phyloP scores from a whole-genome alignment of 1,140 invertebrate species.

The Adoxophyes honmai region DNA sequence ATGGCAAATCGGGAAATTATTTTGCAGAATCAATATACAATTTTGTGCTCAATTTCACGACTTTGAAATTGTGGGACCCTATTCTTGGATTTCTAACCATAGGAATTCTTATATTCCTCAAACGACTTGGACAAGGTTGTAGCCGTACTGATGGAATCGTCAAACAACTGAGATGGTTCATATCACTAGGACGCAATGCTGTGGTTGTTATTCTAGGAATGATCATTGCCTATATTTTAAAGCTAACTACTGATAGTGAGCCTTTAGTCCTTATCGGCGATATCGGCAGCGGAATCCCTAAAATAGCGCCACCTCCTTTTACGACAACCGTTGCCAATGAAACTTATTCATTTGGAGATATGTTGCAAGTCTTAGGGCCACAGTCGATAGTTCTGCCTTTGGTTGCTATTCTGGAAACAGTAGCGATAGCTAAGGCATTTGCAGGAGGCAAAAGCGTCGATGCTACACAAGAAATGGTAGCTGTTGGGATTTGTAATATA shows the following conservation, averaged over 20 bases:
- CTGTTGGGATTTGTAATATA: slow-evolving; percentile 89
- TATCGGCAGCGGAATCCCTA: slow-evolving; percentile 81
- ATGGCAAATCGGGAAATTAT: slow-evolving; percentile 39
- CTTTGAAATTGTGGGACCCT: slow-evolving; percentile 76
- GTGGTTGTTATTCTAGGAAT: slow-evolving; percentile 84
- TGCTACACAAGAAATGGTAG: slow-evolving; percentile 90
- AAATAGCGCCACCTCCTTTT: slow-evolving; percentile 82
- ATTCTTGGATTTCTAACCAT: slow-evolving; percentile 79
- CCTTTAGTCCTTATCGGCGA: slow-evolving; percentile 80
- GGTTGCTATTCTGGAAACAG: slow-evolving; percentile 86
- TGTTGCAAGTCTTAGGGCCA: slow-evolving; percentile 80
- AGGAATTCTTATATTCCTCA: slow-evolving; percentile 77
- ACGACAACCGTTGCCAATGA: slow-evolving; percentile 74
- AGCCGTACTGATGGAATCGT: slow-evolving; percentile 37
- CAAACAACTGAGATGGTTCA: slow-evolving; percentile 54
- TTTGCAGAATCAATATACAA: slow-evolving; percentile 53
- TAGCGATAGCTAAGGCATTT: slow-evolving; percentile 92
- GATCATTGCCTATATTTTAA: slow-evolving; percentile 78
- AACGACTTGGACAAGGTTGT: slow-evolving; percentile 63
- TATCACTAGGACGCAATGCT: slow-evolving; percentile 82
- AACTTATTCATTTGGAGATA: slow-evolving; percentile 78
- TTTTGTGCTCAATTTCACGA: slow-evolving; percentile 64
- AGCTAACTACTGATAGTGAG: slow-evolving; percentile 55
- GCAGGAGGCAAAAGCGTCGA: slow-evolving; percentile 77
- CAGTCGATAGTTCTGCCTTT: slow-evolving; percentile 85